Evolutionary conservation across 1,140 invertebrate species (phyloP).

Genomic region (Orius laevigatus): DNA sequence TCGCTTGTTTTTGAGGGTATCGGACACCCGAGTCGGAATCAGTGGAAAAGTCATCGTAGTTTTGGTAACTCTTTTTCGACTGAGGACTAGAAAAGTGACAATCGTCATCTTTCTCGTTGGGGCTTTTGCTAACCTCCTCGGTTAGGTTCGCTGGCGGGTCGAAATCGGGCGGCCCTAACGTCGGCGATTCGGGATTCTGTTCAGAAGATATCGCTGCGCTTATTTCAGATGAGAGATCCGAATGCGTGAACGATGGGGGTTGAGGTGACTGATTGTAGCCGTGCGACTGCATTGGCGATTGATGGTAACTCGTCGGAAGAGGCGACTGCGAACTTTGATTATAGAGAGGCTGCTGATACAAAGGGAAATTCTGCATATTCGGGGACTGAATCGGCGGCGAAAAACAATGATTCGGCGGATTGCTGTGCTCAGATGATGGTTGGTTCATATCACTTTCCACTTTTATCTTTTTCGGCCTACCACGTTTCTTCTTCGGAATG

Average conservation of each 20-base stretch:
- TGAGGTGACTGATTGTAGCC: constrained; percentile 30
- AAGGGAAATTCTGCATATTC: constrained; percentile 28
- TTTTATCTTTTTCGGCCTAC: constrained; percentile 73
- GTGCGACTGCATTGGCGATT: constrained; percentile 23
- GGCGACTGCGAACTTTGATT: constrained; percentile 23
- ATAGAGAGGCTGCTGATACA: constrained; percentile 27
- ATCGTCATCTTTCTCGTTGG: constrained; percentile 24
- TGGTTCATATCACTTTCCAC: constrained; percentile 33
- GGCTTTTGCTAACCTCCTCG: constrained; percentile 28
- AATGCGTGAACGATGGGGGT: constrained; percentile 48
- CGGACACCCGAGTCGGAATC: constrained; percentile 22
- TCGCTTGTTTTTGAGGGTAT: constrained; percentile 21
- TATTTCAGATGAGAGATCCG: constrained; percentile 57
- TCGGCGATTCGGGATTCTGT: constrained; percentile 44
- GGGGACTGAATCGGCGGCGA: constrained; percentile 35
- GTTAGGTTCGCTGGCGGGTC: constrained; percentile 49
- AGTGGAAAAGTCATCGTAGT: constrained; percentile 24
- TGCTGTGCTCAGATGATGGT: constrained; percentile 20
- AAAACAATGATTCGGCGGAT: constrained; percentile 33
- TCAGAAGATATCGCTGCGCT: constrained; percentile 59
- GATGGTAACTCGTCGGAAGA: constrained; percentile 22
- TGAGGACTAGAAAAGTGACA: constrained; percentile 36
- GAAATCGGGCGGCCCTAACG: constrained; percentile 53
- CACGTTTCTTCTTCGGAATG: constrained; percentile 28
- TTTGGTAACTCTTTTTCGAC: constrained; percentile 23